Evolutionary conservation across 1,140 invertebrate species (phyloP), one percentile per base, ranked within the genome.

Genomic region (Heliothis virescens): DNA sequence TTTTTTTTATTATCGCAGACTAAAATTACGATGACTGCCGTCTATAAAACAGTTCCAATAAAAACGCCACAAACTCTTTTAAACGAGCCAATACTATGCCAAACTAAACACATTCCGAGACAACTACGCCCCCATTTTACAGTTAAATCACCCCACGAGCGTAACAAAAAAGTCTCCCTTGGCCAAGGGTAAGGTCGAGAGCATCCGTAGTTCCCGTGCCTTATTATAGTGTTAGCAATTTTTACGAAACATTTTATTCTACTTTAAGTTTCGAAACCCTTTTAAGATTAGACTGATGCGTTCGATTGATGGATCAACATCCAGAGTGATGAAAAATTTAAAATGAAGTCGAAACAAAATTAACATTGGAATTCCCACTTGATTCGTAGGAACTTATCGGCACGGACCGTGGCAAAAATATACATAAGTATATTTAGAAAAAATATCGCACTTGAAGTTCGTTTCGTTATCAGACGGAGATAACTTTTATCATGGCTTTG

Each of bases 121-220:
- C n/a, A 26, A 18, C 26, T 26, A 21, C 73, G 57, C 41, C 55
- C 72, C 74, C n/a, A 34, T 16, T 18, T 52, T 26, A 63, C 74
- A 52, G 60, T 57, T 63, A 63, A 9, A 26, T 62, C 48, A 53
- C 74, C 59, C 74, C 60, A 62, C 29, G 16, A 65, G 16, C 26
- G 21, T 60, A 60, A 60, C 47, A 48, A 63, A 63, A 76, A n/a
- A 62, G 57, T 15, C 73, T 59, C 73, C 73, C 73, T 62, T 63
- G 15, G 16, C 12, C 48, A 71, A 71, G 48, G 67, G 48, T 71
- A 71, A 71, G 67, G 67, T 71, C 67, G 48, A 29, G 52, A n/a
- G 62, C 48, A 53, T 15, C 65, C 11, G 18, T 53, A 50, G 60
- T 57, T 34, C 15, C 47, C 67, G 15, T 71, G 15, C 62, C 57